Evolutionary conservation across 2,888 invertebrate genomes (phyloP), one percentile per base, ranked within the genome.

Genomic region (Drosophila conformis): DNA sequence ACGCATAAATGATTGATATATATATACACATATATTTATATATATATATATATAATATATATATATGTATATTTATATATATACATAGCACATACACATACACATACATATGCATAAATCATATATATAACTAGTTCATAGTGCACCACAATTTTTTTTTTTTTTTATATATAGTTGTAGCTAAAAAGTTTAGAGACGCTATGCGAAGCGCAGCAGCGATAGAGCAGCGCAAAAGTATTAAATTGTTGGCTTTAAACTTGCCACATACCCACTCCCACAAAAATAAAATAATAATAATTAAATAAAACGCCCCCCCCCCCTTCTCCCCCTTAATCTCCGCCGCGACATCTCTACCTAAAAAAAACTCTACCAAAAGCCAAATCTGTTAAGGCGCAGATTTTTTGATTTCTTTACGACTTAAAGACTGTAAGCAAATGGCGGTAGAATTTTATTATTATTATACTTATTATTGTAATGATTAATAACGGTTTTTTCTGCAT

Each of bases 351-450:
- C 73, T 57, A 76, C 73, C 76, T 77, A 76, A 71, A 59, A 54
- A 27, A 56, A 76, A 75, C 80, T 78, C 77, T 76, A 78, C 76
- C 80, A 78, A 76, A 78, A 72, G 77, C 77, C 70, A 75, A 77
- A 75, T 77, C 79, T 79, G 78, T 36, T 54, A 51, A 69, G 52
- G 57, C 75, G 67, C 71, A 60, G 67, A 79, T 68, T 78, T 67
- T 79, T 79, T 78, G 72, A 79, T 76, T 78, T 79, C 71, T 79
- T 79, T 72, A 78, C 89, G 87, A 87, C 85, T 87, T 84, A 76
- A 89, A 89, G 89, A 89, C 89, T 89, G 89, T 90, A 90, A 88
- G 82, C 80, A 79, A 84, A 77, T 60, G 87, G 85, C 83, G 82
- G 85, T 82, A 82, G 81, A 76, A 80, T 69, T 76, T 56, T 59